Conservation (phyloP, 2,113 vertebrate species). For the Lepus europaeus region DNA sequence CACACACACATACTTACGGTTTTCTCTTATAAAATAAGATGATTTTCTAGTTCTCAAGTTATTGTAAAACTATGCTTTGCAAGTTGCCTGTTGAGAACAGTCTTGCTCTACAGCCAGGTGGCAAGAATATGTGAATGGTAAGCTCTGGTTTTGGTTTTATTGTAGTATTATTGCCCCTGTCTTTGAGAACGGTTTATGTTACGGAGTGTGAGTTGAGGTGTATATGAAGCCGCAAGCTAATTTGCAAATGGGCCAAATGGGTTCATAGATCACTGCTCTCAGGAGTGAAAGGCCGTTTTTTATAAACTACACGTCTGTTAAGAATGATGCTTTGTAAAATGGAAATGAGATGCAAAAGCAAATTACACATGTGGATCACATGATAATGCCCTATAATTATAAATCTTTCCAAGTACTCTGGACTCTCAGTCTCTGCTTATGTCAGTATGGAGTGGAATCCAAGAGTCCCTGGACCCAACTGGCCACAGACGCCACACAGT, state of each 20-base stretch:
- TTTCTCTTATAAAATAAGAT: neutral
- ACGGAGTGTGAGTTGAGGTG: neutral
- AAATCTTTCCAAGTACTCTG: neutral
- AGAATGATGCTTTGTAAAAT: neutral
- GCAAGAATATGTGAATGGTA: neutral
- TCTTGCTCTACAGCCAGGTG: neutral
- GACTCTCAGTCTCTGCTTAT: neutral
- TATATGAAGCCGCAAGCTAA: neutral
- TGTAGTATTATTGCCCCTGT: neutral
- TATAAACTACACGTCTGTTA: neutral
- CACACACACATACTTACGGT: neutral
- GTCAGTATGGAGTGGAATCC: neutral
- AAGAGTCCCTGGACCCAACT: too few relatives aligned
- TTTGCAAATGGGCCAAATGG: neutral
- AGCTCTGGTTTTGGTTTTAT: neutral
- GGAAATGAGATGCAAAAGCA: neutral
- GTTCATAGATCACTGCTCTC: neutral
- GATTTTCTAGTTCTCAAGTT: neutral
- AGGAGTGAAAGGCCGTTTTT: neutral
- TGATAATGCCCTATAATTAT: neutral
- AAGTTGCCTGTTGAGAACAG: neutral
- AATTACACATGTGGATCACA: neutral
- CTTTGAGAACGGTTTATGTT: too few relatives aligned
- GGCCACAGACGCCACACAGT: fast-evolving
- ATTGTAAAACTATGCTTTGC: neutral